These are phyloP conservation scores for Byasa hedistus DNA, from an alignment of 2,888 invertebrate genomes.

Conservation along the genomic window DNA sequence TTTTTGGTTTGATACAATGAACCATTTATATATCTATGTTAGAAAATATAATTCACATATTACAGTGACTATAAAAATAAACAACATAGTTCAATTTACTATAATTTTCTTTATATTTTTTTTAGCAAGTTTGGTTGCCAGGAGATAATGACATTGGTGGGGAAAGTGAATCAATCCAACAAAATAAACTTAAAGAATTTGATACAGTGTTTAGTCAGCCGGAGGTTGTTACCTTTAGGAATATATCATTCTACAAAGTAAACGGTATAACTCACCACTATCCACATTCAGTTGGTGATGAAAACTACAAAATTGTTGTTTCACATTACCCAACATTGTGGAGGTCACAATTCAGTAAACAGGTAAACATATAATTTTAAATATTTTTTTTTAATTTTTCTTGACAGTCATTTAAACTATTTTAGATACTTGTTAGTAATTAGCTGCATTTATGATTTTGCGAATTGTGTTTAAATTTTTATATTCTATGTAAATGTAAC, in stretches of 20 bases:
- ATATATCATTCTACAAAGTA: slow-evolving; percentile 86
- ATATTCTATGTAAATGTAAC: too few species aligned
- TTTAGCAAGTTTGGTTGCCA: slow-evolving; percentile 90
- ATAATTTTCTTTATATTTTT: slow-evolving; percentile 30
- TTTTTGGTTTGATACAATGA: too few species aligned
- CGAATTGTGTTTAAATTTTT: too few species aligned
- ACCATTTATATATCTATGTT: too few species aligned
- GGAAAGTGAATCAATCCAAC: slow-evolving; percentile 87
- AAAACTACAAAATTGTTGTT: slow-evolving; percentile 82
- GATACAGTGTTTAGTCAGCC: slow-evolving; percentile 86
- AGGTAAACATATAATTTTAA: slow-evolving; percentile 45
- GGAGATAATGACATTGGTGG: slow-evolving; percentile 99
- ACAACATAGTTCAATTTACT: neutral
- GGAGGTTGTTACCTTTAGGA: slow-evolving; percentile 80
- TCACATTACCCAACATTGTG: slow-evolving; percentile 85
- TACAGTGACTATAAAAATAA: too few species aligned
- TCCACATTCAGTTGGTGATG: slow-evolving; percentile 71
- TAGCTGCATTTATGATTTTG: too few species aligned
- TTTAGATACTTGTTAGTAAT: too few species aligned
- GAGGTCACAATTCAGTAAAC: slow-evolving; percentile 57
- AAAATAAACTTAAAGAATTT: slow-evolving; percentile 86
- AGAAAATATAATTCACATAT: too few species aligned
- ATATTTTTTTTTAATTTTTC: too few species aligned
- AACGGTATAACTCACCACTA: slow-evolving; percentile 84
- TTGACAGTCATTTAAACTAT: too few species aligned